phyloP scores from a whole-genome alignment of 2,888 invertebrate genomes.

The Rhopalosiphum nymphaeae region DNA sequence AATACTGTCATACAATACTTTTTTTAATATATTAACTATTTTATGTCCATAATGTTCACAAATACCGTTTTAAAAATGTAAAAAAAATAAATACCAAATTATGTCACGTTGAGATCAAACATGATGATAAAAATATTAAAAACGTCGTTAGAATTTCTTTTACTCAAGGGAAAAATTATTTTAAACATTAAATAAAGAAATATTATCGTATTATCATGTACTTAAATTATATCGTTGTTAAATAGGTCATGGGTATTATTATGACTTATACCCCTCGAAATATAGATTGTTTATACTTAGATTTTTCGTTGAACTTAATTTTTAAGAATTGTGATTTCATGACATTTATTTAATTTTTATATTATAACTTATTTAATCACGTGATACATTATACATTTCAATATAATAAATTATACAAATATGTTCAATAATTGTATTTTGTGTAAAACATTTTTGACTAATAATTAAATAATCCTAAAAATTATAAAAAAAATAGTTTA shows the following conservation, averaged over 20 bases:
- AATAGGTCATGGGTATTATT: neutral
- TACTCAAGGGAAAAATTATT: constrained; percentile 12
- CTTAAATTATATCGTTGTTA: neutral
- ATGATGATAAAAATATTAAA: constrained; percentile 22
- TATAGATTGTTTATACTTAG: neutral
- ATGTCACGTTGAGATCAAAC: neutral
- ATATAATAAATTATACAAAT: neutral
- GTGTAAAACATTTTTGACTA: neutral
- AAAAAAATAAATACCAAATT: neutral
- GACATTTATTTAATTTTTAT: neutral
- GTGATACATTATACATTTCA: neutral
- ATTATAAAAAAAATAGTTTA: neutral
- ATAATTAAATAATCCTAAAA: neutral
- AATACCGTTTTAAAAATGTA: neutral
- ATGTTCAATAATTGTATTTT: neutral
- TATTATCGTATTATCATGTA: constrained; percentile 9
- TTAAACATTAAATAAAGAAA: neutral
- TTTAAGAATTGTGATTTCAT: neutral
- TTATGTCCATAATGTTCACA: neutral
- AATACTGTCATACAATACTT: neutral
- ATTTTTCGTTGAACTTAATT: neutral
- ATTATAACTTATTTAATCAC: neutral
- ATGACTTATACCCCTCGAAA: neutral
- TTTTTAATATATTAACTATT: neutral
- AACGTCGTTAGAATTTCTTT: constrained; percentile 26